Conservation (phyloP, 1,140 invertebrate species). For the Sitobion miscanthi region DNA sequence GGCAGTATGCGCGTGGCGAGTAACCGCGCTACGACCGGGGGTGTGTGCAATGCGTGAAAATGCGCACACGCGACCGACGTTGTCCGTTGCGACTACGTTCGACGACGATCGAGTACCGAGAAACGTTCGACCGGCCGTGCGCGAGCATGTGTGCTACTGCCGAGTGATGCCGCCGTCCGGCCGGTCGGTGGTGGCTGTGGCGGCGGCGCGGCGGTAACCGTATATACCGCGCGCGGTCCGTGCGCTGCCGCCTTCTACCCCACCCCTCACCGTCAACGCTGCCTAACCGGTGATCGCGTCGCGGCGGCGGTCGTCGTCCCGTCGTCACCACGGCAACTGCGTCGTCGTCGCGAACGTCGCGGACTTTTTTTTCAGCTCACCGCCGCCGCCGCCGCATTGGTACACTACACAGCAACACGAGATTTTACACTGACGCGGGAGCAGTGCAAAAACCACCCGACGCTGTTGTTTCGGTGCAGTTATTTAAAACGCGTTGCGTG, state of each 20-base stretch:
- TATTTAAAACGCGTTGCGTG: neutral
- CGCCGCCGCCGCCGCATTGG: neutral
- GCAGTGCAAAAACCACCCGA: neutral
- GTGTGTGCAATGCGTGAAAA: neutral
- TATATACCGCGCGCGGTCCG: neutral
- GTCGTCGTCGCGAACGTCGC: neutral
- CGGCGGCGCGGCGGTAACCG: neutral
- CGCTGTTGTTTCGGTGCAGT: neutral
- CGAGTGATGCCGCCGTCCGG: neutral
- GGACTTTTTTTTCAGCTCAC: neutral
- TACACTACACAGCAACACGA: neutral
- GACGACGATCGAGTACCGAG: neutral
- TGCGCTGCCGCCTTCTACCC: neutral
- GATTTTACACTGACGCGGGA: neutral
- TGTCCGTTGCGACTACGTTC: neutral
- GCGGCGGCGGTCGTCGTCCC: neutral
- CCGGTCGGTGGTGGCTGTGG: neutral
- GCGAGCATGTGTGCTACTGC: conserved; percentile 20
- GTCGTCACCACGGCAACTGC: conserved; percentile 23
- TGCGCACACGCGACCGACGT: neutral
- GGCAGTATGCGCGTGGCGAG: neutral
- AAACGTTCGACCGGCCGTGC: neutral
- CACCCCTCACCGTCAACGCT: neutral
- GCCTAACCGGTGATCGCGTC: neutral
- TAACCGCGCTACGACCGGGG: neutral